phyloP scores from a whole-genome alignment of 2,888 invertebrate genomes.

The Eretmocerus hayati region DNA sequence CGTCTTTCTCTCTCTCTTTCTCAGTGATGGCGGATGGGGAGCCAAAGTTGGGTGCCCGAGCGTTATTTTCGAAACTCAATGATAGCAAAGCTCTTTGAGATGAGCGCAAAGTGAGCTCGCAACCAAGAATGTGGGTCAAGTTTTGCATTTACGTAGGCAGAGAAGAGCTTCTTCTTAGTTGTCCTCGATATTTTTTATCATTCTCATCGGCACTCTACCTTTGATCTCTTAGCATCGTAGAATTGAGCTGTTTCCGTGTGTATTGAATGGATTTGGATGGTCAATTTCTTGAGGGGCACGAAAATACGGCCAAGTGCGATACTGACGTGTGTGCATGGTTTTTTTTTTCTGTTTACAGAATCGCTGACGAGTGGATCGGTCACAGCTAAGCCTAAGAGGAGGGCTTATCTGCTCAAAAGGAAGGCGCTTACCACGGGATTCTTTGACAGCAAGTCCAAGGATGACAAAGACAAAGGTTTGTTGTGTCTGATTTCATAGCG shows the following conservation, averaged over 20 bases:
- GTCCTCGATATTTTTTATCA: conserved; percentile 1
- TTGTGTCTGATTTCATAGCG: too few relatives aligned
- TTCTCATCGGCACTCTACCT: background rate
- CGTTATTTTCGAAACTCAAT: conserved; percentile 12
- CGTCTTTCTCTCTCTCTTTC: background rate
- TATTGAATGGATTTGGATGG: background rate
- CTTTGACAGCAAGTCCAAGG: conserved; percentile 69
- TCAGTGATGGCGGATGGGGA: too few relatives aligned
- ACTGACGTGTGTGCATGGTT: background rate
- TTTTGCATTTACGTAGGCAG: conserved; percentile 13
- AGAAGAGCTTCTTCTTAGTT: too few relatives aligned
- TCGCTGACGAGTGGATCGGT: conserved; percentile 42
- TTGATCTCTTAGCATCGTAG: conserved; percentile 8
- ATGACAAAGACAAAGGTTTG: conserved; percentile 65
- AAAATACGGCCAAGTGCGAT: background rate
- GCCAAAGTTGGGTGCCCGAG: background rate
- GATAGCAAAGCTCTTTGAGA: conserved; percentile 1
- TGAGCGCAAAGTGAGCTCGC: background rate
- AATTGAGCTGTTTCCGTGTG: background rate
- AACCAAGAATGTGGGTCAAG: conserved; percentile 15
- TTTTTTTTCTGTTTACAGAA: conserved; percentile 38
- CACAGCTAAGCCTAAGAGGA: conserved; percentile 66
- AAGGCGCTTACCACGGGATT: conserved; percentile 84
- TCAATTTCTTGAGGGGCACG: background rate
- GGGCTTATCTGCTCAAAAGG: conserved; percentile 74